A percentile compares a stretch with the other conserved stretches of the same genome.
These are phyloP conservation scores for Papilio aristodemus DNA, from an alignment of 1,140 invertebrate genomes.

Conservation along the genomic window DNA sequence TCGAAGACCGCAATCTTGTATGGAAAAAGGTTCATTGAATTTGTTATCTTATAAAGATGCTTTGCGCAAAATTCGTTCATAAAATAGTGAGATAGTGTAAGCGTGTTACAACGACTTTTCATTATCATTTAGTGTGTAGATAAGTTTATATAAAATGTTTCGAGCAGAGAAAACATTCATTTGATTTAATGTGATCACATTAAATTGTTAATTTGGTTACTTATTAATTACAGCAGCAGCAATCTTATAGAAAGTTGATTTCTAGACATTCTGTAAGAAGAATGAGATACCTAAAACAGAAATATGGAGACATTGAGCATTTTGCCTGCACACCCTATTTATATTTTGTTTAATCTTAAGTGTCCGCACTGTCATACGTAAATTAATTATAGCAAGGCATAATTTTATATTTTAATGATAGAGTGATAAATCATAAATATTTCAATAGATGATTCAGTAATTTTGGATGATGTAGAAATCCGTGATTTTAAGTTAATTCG, in stretches of 20 bases:
- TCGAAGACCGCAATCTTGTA: constrained; percentile 44
- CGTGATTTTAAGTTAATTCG: background rate
- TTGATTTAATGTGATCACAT: background rate
- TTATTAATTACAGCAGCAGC: too few species aligned
- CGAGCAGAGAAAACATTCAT: background rate
- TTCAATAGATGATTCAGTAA: background rate
- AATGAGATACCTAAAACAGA: too few species aligned
- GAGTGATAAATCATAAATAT: too few species aligned
- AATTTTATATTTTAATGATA: too few species aligned
- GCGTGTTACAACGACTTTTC: background rate
- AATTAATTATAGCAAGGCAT: too few species aligned
- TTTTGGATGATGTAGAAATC: background rate
- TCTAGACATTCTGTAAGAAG: too few species aligned
- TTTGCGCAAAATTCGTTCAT: constrained; percentile 33
- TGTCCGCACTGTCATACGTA: too few species aligned
- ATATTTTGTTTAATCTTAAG: too few species aligned
- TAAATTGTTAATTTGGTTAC: background rate
- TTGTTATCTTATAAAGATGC: constrained; percentile 43
- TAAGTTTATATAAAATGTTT: background rate
- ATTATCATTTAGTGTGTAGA: background rate
- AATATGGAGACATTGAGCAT: too few species aligned
- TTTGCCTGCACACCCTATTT: too few species aligned
- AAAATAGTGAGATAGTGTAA: background rate
- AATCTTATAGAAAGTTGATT: too few species aligned
- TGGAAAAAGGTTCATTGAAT: constrained; percentile 45